Evolutionary conservation across 2,797 vertebrate genomes (phyloP), one percentile per base, ranked within the genome.

Genomic region (Molossus molossus): DNA sequence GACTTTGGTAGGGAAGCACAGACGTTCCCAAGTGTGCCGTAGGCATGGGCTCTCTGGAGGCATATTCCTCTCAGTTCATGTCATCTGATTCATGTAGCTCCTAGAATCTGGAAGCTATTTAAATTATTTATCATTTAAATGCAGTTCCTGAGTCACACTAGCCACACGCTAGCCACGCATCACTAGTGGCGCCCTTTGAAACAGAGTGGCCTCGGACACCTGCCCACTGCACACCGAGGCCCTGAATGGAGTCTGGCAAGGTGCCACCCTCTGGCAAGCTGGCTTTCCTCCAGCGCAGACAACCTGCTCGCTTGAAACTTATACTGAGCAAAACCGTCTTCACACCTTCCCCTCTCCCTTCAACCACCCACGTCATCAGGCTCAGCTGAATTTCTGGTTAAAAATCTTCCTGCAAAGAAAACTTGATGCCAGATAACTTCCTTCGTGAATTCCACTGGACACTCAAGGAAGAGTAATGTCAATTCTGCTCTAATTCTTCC

Each of bases 121-220:
- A 94, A 69, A 83, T 81, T 33, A 45, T 64, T 69, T 62, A 48
- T 83, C 91, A 64, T 64, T 88, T 62, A 62, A 76, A 79, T 25
- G 25, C 57, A 25, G n/a, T 45, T 62, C 62, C 45, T 69, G 21
- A 62, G 29, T 48, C 23, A 60, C 17, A 57, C 18, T 6, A 69
- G 9, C 33, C 72, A 33, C n/a, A 33, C 33, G 33, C 33, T 33
- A 33, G 33, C 33, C 33, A 33, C 33, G 25, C 3, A 3, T 70
- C n/a, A 70, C 23, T 62, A 62, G 58, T 15, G 53, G 62, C 48
- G 70, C 9, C 29, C 70, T 33, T 33, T 33, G 40, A 45, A 45
- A 45, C 40, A 45, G 40, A 45, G 40, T 45, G 40, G 40, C 40
- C 40, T 45, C 6, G 40, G 40, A 45, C 40, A 45, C 40, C 40